A percentile compares a stretch with the other conserved stretches of the same genome.
Conservation (phyloP, 2,113 vertebrate genomes). For the Stomatorhinus ivindoensis region DNA sequence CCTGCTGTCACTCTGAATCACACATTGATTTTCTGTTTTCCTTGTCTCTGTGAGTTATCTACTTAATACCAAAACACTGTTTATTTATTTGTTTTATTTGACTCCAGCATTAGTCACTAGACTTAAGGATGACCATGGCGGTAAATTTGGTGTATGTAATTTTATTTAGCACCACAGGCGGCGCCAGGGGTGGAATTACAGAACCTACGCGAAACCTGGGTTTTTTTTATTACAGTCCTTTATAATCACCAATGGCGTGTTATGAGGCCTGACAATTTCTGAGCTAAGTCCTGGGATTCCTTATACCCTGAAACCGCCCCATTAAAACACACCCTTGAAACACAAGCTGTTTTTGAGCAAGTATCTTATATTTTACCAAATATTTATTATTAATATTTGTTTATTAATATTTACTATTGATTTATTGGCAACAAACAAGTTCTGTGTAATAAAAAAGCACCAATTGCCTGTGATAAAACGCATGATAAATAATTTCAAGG, state of each 20-base stretch:
- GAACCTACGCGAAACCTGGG: not conserved
- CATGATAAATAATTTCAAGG: slow-evolving; percentile 9
- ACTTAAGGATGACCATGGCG: not conserved
- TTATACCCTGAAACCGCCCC: not conserved
- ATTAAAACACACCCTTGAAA: not conserved
- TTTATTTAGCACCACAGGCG: not conserved
- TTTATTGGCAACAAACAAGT: not conserved
- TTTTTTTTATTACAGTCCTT: not conserved
- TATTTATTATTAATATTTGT: no score
- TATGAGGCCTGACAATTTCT: not conserved
- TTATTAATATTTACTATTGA: not conserved
- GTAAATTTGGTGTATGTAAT: not conserved
- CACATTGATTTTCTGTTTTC: not conserved
- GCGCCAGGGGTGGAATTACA: not conserved
- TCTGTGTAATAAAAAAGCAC: not conserved
- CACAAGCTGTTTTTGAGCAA: not conserved
- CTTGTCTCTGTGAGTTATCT: not conserved
- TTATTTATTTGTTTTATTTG: not conserved
- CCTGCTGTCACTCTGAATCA: not conserved
- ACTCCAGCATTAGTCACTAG: not conserved
- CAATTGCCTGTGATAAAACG: not conserved
- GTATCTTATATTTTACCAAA: not conserved
- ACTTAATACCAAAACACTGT: not conserved
- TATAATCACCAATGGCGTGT: not conserved
- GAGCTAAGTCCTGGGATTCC: not conserved